Evolutionary conservation across 2,888 invertebrate genomes (phyloP).

Genomic region (Amphimallon solstitiale): DNA sequence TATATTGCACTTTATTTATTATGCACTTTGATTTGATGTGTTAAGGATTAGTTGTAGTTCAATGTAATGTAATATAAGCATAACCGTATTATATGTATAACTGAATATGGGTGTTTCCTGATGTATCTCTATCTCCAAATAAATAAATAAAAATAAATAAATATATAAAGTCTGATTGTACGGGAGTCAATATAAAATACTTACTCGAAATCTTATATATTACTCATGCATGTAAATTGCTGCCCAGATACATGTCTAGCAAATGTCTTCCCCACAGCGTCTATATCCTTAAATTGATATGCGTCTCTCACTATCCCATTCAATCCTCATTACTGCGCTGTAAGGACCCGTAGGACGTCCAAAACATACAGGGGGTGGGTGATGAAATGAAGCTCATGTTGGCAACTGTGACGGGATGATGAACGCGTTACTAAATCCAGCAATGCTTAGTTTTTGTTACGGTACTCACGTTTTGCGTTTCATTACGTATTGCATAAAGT

Average conservation of each 20-base stretch:
- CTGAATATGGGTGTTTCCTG: too few species aligned
- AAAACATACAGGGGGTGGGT: constrained; percentile 18
- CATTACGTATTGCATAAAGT: constrained; percentile 24
- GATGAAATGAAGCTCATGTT: constrained; percentile 21
- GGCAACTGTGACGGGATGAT: constrained; percentile 29
- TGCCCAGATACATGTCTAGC: neutral
- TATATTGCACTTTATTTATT: too few species aligned
- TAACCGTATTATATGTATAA: too few species aligned
- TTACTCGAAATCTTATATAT: too few species aligned
- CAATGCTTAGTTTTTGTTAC: constrained; percentile 36
- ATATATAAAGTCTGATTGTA: too few species aligned
- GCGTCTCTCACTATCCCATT: constrained; percentile 52
- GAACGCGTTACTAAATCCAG: constrained; percentile 35
- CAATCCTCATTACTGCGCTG: constrained; percentile 48
- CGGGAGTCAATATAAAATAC: too few species aligned
- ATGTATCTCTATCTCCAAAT: too few species aligned
- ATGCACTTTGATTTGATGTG: too few species aligned
- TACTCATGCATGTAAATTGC: neutral
- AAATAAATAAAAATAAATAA: too few species aligned
- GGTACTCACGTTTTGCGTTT: constrained; percentile 17
- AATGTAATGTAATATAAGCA: too few species aligned
- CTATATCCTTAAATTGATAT: constrained; percentile 40
- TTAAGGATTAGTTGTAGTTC: too few species aligned
- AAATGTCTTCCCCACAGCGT: neutral
- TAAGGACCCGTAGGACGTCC: neutral